phyloP scores from a whole-genome alignment of 2,888 invertebrate genomes.

The Parasteatoda lunata region DNA sequence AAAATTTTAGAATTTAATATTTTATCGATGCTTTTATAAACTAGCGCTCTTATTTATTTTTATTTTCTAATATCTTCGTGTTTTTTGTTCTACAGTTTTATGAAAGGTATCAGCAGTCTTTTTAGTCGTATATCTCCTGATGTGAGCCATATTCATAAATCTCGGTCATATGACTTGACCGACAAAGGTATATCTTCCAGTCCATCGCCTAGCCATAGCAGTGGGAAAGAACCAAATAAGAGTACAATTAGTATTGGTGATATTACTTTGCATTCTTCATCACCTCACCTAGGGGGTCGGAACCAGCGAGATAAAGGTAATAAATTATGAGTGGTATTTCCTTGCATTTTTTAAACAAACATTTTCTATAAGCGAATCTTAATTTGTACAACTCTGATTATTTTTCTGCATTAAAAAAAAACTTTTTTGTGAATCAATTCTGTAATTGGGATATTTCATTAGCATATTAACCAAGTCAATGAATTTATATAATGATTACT shows the following conservation, averaged over 20 bases:
- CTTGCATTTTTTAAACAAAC: not conserved
- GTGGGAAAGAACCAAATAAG: slow-evolving; percentile 48
- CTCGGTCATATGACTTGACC: slow-evolving; percentile 64
- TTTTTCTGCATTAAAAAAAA: not conserved
- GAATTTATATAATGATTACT: too few species aligned
- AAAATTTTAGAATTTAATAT: too few species aligned
- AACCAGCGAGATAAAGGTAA: slow-evolving; percentile 47
- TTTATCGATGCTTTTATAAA: too few species aligned
- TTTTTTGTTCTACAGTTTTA: slow-evolving; percentile 45
- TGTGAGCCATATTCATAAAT: slow-evolving; percentile 67
- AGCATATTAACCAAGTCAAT: too few species aligned
- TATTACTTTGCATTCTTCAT: slow-evolving; percentile 60
- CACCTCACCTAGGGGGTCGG: slow-evolving; percentile 59
- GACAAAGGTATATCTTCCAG: slow-evolving; percentile 49
- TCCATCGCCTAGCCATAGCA: slow-evolving; percentile 61
- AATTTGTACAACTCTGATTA: not conserved
- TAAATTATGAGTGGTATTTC: too few species aligned
- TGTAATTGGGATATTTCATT: not conserved
- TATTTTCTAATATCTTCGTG: not conserved
- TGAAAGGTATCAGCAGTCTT: slow-evolving; percentile 65
- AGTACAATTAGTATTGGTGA: slow-evolving; percentile 55
- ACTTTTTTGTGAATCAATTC: too few species aligned
- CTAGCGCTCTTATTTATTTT: not conserved
- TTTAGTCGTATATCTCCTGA: slow-evolving; percentile 67
- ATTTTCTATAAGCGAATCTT: not conserved